A percentile compares a stretch with the other conserved stretches of the same genome.
phyloP scores from a whole-genome alignment of 2,888 invertebrate genomes.

The Lumbricus terrestris region DNA sequence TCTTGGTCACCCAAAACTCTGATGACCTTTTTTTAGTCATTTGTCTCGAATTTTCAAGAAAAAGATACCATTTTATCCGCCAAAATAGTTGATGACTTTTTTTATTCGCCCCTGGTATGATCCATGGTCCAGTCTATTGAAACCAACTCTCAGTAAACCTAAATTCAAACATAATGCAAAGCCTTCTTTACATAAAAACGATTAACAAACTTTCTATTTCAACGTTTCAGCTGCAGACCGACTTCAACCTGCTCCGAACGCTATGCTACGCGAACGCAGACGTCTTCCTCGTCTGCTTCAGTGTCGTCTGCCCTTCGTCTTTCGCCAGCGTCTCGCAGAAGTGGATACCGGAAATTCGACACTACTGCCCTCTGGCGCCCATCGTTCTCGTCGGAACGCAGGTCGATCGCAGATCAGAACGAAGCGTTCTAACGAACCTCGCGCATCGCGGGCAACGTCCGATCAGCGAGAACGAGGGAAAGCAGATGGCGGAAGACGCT shows the following conservation, averaged over 20 bases:
- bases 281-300: conserved; percentile 89
- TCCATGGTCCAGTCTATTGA: not conserved
- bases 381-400: conserved; percentile 68
- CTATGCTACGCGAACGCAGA: conserved; percentile 90
- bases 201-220: not conserved
- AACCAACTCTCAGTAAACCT: not conserved
- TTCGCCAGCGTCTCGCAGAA: conserved; percentile 80
- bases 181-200: not conserved
- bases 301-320: conserved; percentile 81
- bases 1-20: too few relatives aligned
- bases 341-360: conserved; percentile 79
- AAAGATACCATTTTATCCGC: too few relatives aligned
- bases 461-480: not conserved
- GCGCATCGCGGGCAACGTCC: not conserved
- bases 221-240: conserved; percentile 68
- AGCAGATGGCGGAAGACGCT: not conserved
- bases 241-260: conserved; percentile 82
- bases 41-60: too few relatives aligned
- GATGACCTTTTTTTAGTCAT: too few relatives aligned
- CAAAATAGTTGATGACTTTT: too few relatives aligned
- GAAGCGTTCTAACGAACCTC: not conserved
- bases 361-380: conserved; percentile 58
- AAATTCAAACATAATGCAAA: not conserved
- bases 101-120: too few relatives aligned
- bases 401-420: not conserved